Evolutionary conservation across 1,140 invertebrate species (phyloP).

Genomic region (Zaprionus inermis): DNA sequence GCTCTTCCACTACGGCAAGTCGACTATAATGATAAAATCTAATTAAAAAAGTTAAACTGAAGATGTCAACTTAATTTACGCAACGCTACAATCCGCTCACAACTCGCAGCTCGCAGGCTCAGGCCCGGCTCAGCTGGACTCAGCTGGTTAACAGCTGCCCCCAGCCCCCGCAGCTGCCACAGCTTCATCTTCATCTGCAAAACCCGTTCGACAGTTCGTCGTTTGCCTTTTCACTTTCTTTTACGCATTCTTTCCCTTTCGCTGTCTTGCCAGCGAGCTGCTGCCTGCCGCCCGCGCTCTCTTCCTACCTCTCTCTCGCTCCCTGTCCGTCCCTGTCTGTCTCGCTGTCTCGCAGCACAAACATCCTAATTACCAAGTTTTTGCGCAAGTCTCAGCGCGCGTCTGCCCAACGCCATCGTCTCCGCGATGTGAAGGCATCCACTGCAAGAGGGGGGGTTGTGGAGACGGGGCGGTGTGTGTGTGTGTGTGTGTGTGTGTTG

Average conservation of each 20-base stretch:
- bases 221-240: constrained; percentile 52
- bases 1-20: constrained; percentile 53
- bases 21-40: constrained; percentile 82
- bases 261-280: constrained; percentile 17
- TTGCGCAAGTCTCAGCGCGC: constrained; percentile 52
- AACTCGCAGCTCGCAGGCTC: not conserved
- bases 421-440: not conserved
- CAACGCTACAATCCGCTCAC: constrained; percentile 26
- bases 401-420: not conserved
- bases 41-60: constrained; percentile 80
- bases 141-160: too few relatives aligned
- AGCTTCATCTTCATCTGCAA: not conserved
- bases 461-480: too few relatives aligned
- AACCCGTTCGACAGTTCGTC: constrained; percentile 25
- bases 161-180: too few relatives aligned
- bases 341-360: constrained; percentile 69
- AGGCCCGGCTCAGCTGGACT: not conserved
- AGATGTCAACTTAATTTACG: constrained; percentile 78
- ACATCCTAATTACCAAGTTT: constrained; percentile 83
- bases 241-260: not conserved
- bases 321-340: constrained; percentile 27
- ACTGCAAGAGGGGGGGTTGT: not conserved
- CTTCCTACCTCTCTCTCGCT: constrained; percentile 13
- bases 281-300: constrained; percentile 13
- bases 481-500: too few relatives aligned